These are phyloP conservation scores for Myripristis jacobus DNA, from an alignment of 2,797 vertebrate genomes.

Conservation along the genomic window DNA sequence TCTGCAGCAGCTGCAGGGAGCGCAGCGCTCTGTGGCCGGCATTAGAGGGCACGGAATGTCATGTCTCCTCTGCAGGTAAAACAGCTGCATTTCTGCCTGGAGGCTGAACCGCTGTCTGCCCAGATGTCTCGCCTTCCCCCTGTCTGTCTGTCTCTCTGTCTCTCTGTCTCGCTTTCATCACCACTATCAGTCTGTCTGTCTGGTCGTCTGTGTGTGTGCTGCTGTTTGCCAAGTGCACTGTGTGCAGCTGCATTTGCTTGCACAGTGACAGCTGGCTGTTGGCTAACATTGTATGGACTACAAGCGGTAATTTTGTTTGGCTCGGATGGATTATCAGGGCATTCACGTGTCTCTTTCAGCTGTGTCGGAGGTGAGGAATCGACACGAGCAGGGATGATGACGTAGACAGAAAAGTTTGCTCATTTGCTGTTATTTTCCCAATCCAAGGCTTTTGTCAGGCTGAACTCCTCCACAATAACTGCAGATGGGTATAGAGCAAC, in stretches of 20 bases:
- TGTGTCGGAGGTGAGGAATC: not conserved
- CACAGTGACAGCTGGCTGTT: slow-evolving; percentile 44
- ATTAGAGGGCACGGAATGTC: slow-evolving; percentile 85
- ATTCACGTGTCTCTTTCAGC: not conserved
- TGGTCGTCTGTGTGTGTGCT: slow-evolving; percentile 39
- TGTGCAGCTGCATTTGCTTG: slow-evolving; percentile 46
- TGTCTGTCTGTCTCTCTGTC: slow-evolving; percentile 25
- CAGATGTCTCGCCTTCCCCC: slow-evolving; percentile 18
- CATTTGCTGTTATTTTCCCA: slow-evolving; percentile 22
- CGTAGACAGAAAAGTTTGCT: slow-evolving; percentile 28
- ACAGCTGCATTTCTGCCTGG: slow-evolving; percentile 57
- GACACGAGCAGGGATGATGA: not conserved
- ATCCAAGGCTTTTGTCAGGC: slow-evolving; percentile 29
- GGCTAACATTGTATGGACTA: slow-evolving; percentile 34
- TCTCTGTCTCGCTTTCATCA: slow-evolving; percentile 20
- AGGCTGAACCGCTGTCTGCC: slow-evolving; percentile 47
- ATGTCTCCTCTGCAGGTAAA: slow-evolving; percentile 87
- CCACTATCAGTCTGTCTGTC: slow-evolving; percentile 33
- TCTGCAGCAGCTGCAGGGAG: slow-evolving; percentile 78
- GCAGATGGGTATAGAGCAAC: slow-evolving; percentile 66
- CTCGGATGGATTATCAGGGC: slow-evolving; percentile 23
- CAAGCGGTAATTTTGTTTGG: slow-evolving; percentile 34
- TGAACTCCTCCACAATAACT: slow-evolving; percentile 47
- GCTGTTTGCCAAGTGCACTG: slow-evolving; percentile 50
- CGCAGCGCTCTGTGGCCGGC: slow-evolving; percentile 80